Base-by-base conservation (phyloP, 1,140 invertebrate genomes). In the Aphelenchoides besseyi region DNA sequence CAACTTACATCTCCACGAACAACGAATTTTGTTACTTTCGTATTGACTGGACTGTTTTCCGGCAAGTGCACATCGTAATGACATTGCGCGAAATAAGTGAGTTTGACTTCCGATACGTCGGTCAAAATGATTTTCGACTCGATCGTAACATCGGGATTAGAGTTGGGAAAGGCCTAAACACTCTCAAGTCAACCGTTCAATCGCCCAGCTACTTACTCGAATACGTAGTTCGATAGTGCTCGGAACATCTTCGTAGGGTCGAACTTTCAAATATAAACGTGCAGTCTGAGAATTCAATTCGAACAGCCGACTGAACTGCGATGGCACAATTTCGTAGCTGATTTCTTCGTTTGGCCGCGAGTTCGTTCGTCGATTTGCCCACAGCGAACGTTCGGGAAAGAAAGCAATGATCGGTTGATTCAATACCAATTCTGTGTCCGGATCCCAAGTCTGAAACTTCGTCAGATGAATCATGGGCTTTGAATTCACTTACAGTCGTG, bases 61-160 rank as follows among this genome's bases (percentile, higher is more conserved):
- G 68, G 32, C 29, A 78, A 71, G 59, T 80, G 79, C 9, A 55
- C 41, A 9, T 73, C 69, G 41, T 78, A 78, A 41, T 73, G 78
- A 48, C 76, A 78, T 55, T 78, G 79, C 12, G 78, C 53, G 53
- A 78, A 78, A 55, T 78, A 79, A 5, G 76, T 76, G 23, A 78
- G 36, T 32, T 59, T 62, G 18, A 77, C 75, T 52, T 78, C 76
- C 2, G 73, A 68, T 23, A 72, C 66, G 33, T 78, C 76, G 30
- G 32, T 80, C 36, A 78, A 59, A 23, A 66, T 54, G 28, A 79
- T 41, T 57, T 61, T 70, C 30, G 76, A 28, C 16, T 32, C 32
- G 29, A 71, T 41, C 28, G 52, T 23, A 41, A 28, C 26, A 9
- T 54, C 54, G 9, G 54, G 68, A 33, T 70, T 52, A 32, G n/a